A percentile compares a stretch with the other conserved stretches of the same genome.
phyloP scores from a whole-genome alignment of 2,113 vertebrate genomes.

The Panthera uncia region DNA sequence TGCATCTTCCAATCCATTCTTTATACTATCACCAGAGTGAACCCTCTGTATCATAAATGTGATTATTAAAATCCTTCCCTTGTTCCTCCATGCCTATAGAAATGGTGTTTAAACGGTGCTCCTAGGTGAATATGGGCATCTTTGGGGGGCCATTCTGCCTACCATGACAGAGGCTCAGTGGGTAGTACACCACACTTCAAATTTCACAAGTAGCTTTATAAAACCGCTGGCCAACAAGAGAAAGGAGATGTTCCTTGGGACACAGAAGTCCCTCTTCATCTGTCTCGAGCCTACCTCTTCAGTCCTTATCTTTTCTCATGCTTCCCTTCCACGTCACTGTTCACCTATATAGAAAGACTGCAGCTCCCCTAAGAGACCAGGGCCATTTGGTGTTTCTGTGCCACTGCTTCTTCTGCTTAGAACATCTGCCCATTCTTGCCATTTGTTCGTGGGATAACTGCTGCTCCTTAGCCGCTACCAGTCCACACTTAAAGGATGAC shows the following conservation, averaged over 20 bases:
- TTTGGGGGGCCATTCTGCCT: too few relatives aligned
- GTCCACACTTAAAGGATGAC: background rate
- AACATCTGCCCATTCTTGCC: background rate
- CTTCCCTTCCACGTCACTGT: background rate
- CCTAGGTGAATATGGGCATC: background rate
- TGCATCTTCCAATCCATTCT: background rate
- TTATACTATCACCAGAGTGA: background rate
- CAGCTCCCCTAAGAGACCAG: background rate
- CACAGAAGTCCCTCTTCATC: background rate
- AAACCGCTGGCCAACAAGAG: background rate
- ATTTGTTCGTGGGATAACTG: background rate
- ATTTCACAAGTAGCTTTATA: background rate
- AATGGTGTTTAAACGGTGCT: constrained; percentile 11
- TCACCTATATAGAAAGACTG: background rate
- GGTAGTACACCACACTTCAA: background rate
- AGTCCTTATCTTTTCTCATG: background rate
- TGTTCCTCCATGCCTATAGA: background rate
- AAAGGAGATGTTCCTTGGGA: background rate
- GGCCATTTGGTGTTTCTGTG: background rate
- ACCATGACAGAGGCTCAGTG: background rate
- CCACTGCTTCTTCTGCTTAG: background rate
- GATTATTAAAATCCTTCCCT: background rate
- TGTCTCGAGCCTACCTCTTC: background rate
- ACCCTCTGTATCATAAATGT: background rate
- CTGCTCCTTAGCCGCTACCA: background rate